These are phyloP conservation scores for Acleris laterana DNA, from an alignment of 2,888 invertebrate species.

Conservation along the genomic window DNA sequence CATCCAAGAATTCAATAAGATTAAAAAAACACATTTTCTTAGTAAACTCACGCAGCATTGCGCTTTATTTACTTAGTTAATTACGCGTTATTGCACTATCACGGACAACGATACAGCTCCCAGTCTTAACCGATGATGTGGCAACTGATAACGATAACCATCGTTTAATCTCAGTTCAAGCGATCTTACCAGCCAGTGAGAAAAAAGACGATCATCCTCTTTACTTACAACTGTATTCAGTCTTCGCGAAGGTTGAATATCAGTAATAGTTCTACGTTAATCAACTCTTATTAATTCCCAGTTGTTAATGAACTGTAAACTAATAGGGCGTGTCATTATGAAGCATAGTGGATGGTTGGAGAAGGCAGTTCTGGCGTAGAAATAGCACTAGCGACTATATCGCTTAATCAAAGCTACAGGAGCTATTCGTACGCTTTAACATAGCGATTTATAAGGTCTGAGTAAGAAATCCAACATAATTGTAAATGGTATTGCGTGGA, in stretches of 20 bases:
- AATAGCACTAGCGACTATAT: conserved; percentile 4
- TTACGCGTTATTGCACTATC: too few relatives aligned
- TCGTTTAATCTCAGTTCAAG: conserved; percentile 27
- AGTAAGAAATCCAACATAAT: conserved; percentile 1
- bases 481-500: conserved; percentile 2
- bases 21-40: background rate
- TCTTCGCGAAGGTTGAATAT: background rate
- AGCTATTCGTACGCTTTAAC: conserved; percentile 26
- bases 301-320: conserved; percentile 46
- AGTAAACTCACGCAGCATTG: too few relatives aligned
- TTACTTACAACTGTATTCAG: background rate
- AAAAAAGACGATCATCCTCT: conserved; percentile 15
- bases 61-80: too few relatives aligned
- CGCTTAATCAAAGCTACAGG: conserved; percentile 25
- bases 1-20: too few relatives aligned
- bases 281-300: conserved; percentile 35
- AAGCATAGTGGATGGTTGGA: conserved; percentile 43
- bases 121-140: conserved; percentile 19
- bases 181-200: conserved; percentile 1
- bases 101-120: conserved; percentile 1
- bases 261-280: conserved; percentile 51
- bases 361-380: conserved; percentile 23
- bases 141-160: conserved; percentile 22
- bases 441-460: conserved; percentile 17
- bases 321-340: conserved; percentile 47